phyloP scores from a whole-genome alignment of 1,140 invertebrate genomes.

The Pemphigus obesinymphae region DNA sequence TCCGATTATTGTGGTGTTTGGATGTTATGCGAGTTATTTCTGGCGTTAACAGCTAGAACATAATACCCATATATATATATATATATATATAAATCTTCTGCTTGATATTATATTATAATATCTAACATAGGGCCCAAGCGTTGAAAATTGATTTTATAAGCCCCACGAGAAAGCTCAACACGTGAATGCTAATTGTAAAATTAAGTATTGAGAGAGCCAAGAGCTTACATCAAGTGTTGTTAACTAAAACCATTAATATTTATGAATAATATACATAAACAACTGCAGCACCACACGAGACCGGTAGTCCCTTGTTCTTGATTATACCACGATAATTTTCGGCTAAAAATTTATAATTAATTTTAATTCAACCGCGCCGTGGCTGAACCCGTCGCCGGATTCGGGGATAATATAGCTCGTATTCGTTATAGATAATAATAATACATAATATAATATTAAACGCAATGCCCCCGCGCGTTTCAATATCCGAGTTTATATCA shows the following conservation, averaged over 20 bases:
- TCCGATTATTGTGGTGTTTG: neutral
- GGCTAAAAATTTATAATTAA: constrained; percentile 19
- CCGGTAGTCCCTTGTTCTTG: neutral
- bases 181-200: constrained; percentile 38
- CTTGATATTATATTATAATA: too few relatives aligned
- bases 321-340: neutral
- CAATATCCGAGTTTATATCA: too few relatives aligned
- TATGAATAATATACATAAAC: constrained; percentile 25
- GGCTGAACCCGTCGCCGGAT: neutral
- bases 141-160: constrained; percentile 15
- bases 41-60: neutral
- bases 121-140: too few relatives aligned
- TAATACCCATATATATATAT: too few relatives aligned
- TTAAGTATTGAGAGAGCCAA: constrained; percentile 25
- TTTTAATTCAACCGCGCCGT: neutral
- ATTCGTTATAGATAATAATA: too few relatives aligned
- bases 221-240: constrained; percentile 15
- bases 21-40: neutral
- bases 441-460: too few relatives aligned
- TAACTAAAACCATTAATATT: constrained; percentile 20
- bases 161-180: constrained; percentile 23
- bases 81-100: too few relatives aligned
- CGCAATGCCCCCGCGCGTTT: too few relatives aligned
- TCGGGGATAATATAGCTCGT: neutral
- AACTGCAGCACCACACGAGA: neutral